These are phyloP conservation scores for Vimba vimba DNA, from an alignment of 2,113 vertebrate genomes.

Conservation along the genomic window DNA sequence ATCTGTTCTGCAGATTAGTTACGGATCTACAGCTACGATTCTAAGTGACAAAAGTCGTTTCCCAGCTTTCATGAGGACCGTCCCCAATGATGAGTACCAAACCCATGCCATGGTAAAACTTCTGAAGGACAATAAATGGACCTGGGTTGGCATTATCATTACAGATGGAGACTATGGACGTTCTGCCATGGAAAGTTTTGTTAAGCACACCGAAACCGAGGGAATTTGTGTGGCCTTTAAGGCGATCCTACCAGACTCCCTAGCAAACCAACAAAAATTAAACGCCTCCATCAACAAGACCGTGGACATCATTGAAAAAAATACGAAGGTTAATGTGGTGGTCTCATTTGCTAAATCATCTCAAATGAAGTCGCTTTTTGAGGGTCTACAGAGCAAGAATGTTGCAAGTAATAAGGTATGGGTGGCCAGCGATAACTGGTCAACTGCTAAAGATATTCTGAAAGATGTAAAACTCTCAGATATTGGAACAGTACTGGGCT, in stretches of 20 bases:
- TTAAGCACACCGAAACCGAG: conserved; percentile 72
- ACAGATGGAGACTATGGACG: conserved; percentile 87
- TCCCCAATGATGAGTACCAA: conserved; percentile 85
- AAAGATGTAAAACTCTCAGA: conserved; percentile 71
- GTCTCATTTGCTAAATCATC: conserved; percentile 82
- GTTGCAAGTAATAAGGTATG: conserved; percentile 78
- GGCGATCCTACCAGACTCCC: conserved; percentile 80
- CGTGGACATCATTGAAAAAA: conserved; percentile 74
- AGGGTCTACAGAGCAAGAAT: conserved; percentile 67
- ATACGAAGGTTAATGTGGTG: conserved; percentile 81
- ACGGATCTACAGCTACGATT: conserved; percentile 84
- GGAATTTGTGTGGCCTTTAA: conserved; percentile 88
- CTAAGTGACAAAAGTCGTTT: conserved; percentile 88
- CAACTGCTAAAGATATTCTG: conserved; percentile 71
- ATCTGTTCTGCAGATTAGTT: conserved; percentile 80
- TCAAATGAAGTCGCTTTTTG: conserved; percentile 79
- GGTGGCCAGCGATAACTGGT: conserved; percentile 92
- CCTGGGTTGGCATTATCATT: conserved; percentile 85
- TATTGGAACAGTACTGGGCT: conserved; percentile 83
- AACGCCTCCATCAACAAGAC: conserved; percentile 66
- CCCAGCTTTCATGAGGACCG: conserved; percentile 86
- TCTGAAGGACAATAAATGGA: conserved; percentile 79
- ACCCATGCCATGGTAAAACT: conserved; percentile 85
- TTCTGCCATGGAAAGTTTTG: conserved; percentile 80
- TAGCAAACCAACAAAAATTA: conserved; percentile 68